Evolutionary conservation across 2,113 vertebrate species (phyloP).

Genomic region (Pelvicachromis taeniatus): DNA sequence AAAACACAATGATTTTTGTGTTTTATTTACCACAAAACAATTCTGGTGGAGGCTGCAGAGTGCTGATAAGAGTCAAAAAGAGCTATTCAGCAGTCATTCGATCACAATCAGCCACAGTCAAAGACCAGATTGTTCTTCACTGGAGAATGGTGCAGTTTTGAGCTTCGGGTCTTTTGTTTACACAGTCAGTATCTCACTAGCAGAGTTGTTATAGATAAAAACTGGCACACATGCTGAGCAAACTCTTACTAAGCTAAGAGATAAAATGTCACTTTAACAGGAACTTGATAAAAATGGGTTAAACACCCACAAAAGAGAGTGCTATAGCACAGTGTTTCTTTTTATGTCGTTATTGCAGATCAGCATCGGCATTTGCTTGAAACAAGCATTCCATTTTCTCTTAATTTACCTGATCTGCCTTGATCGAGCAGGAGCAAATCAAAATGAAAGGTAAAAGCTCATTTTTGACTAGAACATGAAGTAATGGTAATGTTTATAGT

Average conservation of each 20-base stretch:
- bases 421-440: background rate
- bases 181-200: background rate
- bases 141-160: background rate
- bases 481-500: background rate
- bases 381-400: background rate
- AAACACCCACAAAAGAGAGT: background rate
- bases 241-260: background rate
- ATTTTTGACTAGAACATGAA: background rate
- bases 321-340: background rate
- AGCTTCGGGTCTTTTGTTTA: background rate
- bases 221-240: background rate
- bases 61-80: slow-evolving; percentile 40
- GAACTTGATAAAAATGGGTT: background rate
- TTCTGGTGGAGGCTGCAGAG: slow-evolving; percentile 31
- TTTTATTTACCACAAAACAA: slow-evolving; percentile 53
- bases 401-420: background rate
- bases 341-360: background rate
- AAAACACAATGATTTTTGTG: slow-evolving; percentile 34
- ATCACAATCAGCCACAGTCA: slow-evolving; percentile 15
- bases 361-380: fast-evolving
- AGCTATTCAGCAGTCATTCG: background rate
- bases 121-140: slow-evolving; percentile 15
- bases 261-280: background rate
- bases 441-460: background rate
- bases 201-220: slow-evolving; percentile 7